A percentile compares a stretch with the other conserved stretches of the same genome.
These are phyloP conservation scores for Drosophila dives DNA, from an alignment of 2,888 invertebrate species.

Conservation along the genomic window DNA sequence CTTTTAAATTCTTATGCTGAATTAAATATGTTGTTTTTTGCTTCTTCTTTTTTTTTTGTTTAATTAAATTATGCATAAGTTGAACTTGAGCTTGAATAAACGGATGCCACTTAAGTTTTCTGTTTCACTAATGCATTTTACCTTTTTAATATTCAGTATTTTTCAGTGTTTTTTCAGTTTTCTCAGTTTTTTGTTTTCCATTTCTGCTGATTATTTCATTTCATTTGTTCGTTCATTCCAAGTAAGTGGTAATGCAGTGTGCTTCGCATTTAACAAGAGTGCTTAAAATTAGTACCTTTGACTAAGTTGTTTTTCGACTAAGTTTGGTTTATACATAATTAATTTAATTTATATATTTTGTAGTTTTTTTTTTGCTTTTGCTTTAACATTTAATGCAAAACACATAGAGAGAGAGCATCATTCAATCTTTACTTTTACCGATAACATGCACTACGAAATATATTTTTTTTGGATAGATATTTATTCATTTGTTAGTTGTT, in stretches of 20 bases:
- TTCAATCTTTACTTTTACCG: slow-evolving; percentile 45
- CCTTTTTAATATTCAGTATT: slow-evolving; percentile 6
- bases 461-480: slow-evolving; percentile 37
- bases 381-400: slow-evolving; percentile 68
- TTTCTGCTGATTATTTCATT: slow-evolving; percentile 10
- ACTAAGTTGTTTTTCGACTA: slow-evolving; percentile 73
- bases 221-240: slow-evolving; percentile 13
- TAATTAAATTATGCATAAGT: slow-evolving; percentile 51
- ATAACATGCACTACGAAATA: slow-evolving; percentile 56
- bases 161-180: slow-evolving; percentile 20
- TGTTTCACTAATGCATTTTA: slow-evolving; percentile 35
- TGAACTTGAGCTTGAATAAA: slow-evolving; percentile 65
- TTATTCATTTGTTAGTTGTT: slow-evolving; percentile 9
- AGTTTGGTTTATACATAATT: slow-evolving; percentile 63
- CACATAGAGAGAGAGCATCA: slow-evolving; percentile 62
- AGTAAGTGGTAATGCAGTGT: slow-evolving; percentile 37
- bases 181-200: slow-evolving; percentile 21
- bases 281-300: slow-evolving; percentile 74
- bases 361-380: slow-evolving; percentile 33
- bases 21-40: slow-evolving; percentile 22
- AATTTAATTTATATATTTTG: slow-evolving; percentile 60
- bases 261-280: slow-evolving; percentile 66
- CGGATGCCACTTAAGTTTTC: slow-evolving; percentile 49
- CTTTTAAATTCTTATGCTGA: slow-evolving; percentile 43
- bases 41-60: neutral